Conservation (phyloP, 2,888 invertebrate genomes). For the Pelosia muscerda region DNA sequence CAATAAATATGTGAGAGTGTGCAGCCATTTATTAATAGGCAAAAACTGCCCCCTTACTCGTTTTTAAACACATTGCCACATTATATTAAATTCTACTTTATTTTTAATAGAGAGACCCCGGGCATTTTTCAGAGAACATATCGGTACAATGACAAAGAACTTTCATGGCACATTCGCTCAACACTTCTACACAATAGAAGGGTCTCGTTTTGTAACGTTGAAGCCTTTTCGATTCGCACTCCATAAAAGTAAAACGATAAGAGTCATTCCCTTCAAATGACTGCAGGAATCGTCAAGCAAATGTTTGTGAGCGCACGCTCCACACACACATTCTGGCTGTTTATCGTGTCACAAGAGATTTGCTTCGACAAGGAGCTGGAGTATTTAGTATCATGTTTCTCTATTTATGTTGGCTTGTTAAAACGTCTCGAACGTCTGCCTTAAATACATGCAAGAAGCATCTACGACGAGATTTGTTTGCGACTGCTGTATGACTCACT, state of each 20-base stretch:
- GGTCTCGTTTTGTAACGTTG: conserved; percentile 79
- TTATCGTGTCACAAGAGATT: conserved; percentile 73
- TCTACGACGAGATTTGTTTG: conserved; percentile 69
- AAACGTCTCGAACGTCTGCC: conserved; percentile 59
- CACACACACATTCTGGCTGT: conserved; percentile 59
- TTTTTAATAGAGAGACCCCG: conserved; percentile 48
- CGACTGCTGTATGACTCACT: conserved; percentile 74
- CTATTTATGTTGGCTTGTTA: conserved; percentile 68
- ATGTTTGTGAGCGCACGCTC: conserved; percentile 65
- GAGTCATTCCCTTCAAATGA: conserved; percentile 80
- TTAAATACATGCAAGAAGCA: conserved; percentile 72
- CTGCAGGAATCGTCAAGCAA: conserved; percentile 74
- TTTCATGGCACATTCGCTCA: conserved; percentile 74
- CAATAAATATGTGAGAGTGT: not conserved
- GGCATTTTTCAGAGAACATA: conserved; percentile 61
- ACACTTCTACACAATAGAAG: conserved; percentile 78
- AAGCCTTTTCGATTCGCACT: conserved; percentile 81
- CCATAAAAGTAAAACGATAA: conserved; percentile 83
- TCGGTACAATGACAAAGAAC: conserved; percentile 69
- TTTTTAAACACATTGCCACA: conserved; percentile 17
- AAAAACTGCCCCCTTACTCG: not conserved
- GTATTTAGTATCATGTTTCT: conserved; percentile 72
- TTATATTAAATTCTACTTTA: conserved; percentile 48
- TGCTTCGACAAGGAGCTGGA: conserved; percentile 66
- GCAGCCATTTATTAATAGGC: not conserved